These are phyloP conservation scores for Lasioglossum morio DNA, from an alignment of 2,888 invertebrate species.

Conservation along the genomic window DNA sequence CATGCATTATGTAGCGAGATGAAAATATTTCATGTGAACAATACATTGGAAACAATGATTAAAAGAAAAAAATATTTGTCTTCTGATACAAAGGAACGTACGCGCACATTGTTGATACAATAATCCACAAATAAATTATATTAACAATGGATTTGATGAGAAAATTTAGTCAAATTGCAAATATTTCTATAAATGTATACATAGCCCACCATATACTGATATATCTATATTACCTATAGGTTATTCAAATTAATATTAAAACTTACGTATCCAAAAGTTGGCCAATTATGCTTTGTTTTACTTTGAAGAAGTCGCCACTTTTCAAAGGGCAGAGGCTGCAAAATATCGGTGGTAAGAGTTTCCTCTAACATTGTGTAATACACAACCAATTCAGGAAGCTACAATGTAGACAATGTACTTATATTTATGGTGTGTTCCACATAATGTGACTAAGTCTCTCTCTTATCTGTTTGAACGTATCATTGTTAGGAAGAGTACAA, in stretches of 20 bases:
- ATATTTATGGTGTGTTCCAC: not conserved
- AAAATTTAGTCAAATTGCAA: not conserved
- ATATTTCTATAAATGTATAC: not conserved
- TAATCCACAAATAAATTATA: not conserved
- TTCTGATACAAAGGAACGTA: not conserved
- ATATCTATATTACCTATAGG: not conserved
- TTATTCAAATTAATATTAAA: not conserved
- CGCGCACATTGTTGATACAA: not conserved
- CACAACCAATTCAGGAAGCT: not conserved
- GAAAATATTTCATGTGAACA: not conserved
- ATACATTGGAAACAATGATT: not conserved
- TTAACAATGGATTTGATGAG: not conserved
- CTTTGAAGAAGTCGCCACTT: constrained; percentile 76
- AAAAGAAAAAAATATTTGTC: not conserved
- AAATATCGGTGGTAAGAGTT: constrained; percentile 48
- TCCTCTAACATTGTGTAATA: constrained; percentile 7
- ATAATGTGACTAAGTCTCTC: not conserved
- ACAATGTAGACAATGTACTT: too few species aligned
- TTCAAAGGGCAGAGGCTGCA: constrained; percentile 75
- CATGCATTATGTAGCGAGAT: not conserved
- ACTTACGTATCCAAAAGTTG: constrained; percentile 75
- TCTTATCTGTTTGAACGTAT: not conserved
- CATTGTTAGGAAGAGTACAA: not conserved
- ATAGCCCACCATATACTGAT: not conserved
- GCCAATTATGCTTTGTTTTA: constrained; percentile 78